Conservation (phyloP, 2,113 vertebrate species). For the Pterocles orientalis region DNA sequence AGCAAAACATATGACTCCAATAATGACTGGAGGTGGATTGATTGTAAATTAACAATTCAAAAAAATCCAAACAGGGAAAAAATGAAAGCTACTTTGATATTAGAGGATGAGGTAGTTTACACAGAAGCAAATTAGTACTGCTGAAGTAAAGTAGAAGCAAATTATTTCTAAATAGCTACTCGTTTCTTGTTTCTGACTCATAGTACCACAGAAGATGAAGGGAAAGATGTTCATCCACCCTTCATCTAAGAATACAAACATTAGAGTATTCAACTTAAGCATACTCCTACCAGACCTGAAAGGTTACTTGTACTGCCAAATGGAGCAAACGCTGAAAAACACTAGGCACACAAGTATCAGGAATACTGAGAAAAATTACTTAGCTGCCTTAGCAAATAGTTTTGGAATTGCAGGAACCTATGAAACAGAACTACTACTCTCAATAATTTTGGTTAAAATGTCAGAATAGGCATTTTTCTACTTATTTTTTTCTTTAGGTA, state of each 20-base stretch:
- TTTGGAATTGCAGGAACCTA: background rate
- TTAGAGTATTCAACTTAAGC: background rate
- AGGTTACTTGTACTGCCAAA: background rate
- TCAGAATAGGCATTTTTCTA: background rate
- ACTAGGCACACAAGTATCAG: background rate
- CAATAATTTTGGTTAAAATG: background rate
- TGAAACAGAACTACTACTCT: background rate
- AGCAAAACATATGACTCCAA: background rate
- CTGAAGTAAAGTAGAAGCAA: background rate
- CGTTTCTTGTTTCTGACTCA: slow-evolving; percentile 4
- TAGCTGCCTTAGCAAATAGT: background rate
- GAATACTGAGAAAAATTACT: background rate
- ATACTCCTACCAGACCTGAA: background rate
- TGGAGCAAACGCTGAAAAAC: background rate
- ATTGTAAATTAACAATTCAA: background rate
- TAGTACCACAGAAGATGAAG: background rate
- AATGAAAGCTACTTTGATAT: background rate
- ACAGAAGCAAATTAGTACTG: background rate
- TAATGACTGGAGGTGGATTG: background rate
- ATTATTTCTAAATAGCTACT: background rate
- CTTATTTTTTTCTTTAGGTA: background rate
- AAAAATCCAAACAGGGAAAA: background rate
- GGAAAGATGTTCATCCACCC: background rate
- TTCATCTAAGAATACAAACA: background rate
- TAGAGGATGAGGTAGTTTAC: background rate